phyloP scores from a whole-genome alignment of 1,140 invertebrate genomes.

The Coelopa frigida region DNA sequence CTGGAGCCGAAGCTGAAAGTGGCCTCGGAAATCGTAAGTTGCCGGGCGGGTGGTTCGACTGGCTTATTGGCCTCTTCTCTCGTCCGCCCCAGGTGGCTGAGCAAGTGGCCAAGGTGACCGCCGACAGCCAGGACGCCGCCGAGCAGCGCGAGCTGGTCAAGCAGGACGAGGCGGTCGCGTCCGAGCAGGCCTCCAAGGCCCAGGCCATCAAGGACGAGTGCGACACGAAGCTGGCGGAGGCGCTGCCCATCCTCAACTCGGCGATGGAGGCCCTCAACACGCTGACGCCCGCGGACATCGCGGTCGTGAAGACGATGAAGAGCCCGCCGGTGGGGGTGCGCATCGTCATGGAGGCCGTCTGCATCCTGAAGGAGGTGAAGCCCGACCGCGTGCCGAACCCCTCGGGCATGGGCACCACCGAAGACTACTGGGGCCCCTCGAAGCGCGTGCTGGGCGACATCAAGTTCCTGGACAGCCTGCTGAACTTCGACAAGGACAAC shows the following conservation, averaged over 20 bases:
- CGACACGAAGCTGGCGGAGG: slow-evolving; percentile 86
- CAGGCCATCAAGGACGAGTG: slow-evolving; percentile 93
- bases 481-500: slow-evolving; percentile 89
- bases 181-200: slow-evolving; percentile 65
- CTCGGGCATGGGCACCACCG: slow-evolving; percentile 64
- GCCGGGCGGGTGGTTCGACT: not conserved
- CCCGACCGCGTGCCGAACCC: slow-evolving; percentile 53
- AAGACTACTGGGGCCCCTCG: slow-evolving; percentile 92
- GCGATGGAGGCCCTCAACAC: slow-evolving; percentile 86
- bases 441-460: slow-evolving; percentile 86
- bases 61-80: not conserved
- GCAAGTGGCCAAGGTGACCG: slow-evolving; percentile 58
- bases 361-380: slow-evolving; percentile 71
- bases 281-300: slow-evolving; percentile 85
- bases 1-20: slow-evolving; percentile 83
- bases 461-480: slow-evolving; percentile 77
- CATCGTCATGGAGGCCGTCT: slow-evolving; percentile 94
- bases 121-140: slow-evolving; percentile 58
- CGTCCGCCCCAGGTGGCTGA: slow-evolving; percentile 32
- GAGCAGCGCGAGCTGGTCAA: slow-evolving; percentile 48
- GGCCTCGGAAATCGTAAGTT: slow-evolving; percentile 55
- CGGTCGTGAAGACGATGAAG: slow-evolving; percentile 95
- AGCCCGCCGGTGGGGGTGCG: slow-evolving; percentile 90
- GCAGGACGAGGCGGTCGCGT: slow-evolving; percentile 59
- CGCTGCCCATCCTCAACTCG: slow-evolving; percentile 85